Evolutionary conservation across 2,888 invertebrate species (phyloP).

Genomic region (Meganola albula): DNA sequence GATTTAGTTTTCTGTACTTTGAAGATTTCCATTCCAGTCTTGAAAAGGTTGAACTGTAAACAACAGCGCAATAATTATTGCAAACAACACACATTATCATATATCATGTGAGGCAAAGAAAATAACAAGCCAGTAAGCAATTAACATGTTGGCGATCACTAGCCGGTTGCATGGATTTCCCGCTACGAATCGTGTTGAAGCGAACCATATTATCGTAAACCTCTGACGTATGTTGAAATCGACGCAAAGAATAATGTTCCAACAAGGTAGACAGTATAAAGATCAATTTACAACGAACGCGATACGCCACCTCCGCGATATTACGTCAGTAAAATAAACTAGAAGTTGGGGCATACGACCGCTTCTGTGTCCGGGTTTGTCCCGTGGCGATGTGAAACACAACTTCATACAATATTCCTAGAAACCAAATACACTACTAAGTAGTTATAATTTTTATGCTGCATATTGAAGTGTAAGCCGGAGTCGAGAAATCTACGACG

Average conservation of each 20-base stretch:
- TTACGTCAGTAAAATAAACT: constrained; percentile 76
- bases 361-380: constrained; percentile 70
- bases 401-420: constrained; percentile 30
- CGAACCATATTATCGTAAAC: constrained; percentile 71
- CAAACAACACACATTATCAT: constrained; percentile 32
- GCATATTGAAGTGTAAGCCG: constrained; percentile 25
- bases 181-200: constrained; percentile 69
- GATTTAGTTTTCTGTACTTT: too few relatives aligned
- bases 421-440: constrained; percentile 42
- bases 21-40: constrained; percentile 8
- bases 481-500: constrained; percentile 40
- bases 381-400: constrained; percentile 47
- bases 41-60: constrained; percentile 39
- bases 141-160: constrained; percentile 69
- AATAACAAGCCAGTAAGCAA: constrained; percentile 57
- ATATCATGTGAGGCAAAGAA: constrained; percentile 41
- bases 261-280: constrained; percentile 42
- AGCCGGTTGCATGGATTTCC: constrained; percentile 72
- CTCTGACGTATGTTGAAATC: constrained; percentile 57
- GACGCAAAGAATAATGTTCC: constrained; percentile 40
- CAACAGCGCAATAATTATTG: constrained; percentile 39
- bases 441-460: constrained; percentile 38
- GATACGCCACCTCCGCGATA: constrained; percentile 57
- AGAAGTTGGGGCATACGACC: constrained; percentile 62
- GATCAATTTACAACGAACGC: constrained; percentile 51